Conservation (phyloP, 2,113 vertebrate species). For the Ancistrus triradiatus region DNA sequence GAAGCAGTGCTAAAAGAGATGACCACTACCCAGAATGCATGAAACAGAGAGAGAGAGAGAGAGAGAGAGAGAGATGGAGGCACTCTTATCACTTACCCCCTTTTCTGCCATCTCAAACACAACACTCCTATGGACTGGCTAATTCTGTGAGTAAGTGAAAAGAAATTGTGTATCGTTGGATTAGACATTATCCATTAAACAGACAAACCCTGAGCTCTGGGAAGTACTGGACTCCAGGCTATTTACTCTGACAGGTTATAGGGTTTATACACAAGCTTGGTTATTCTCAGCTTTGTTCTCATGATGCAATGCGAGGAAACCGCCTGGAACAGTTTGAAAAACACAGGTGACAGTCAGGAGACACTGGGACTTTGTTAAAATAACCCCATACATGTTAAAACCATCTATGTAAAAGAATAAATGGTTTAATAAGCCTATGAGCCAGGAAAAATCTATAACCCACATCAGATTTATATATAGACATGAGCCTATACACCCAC, state of each 20-base stretch:
- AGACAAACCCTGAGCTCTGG: constrained; percentile 10
- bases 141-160: constrained; percentile 27
- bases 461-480: no score
- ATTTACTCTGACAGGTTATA: neutral
- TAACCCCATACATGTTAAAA: no score
- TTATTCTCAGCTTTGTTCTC: no score
- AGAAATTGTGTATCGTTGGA: neutral
- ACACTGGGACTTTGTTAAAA: no score
- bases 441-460: no score
- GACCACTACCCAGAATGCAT: neutral
- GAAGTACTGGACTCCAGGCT: neutral
- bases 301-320: no score
- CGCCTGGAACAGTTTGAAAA: no score
- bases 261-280: neutral
- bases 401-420: no score
- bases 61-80: neutral
- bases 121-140: constrained; percentile 36
- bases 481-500: constrained; percentile 15
- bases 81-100: constrained; percentile 32
- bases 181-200: constrained; percentile 17
- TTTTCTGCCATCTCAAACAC: constrained; percentile 33
- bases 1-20: neutral
- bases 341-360: no score
- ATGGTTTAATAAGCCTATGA: no score
- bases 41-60: neutral